These are phyloP conservation scores for Cantharis flavilabris DNA, from an alignment of 2,888 invertebrate species.

Conservation along the genomic window DNA sequence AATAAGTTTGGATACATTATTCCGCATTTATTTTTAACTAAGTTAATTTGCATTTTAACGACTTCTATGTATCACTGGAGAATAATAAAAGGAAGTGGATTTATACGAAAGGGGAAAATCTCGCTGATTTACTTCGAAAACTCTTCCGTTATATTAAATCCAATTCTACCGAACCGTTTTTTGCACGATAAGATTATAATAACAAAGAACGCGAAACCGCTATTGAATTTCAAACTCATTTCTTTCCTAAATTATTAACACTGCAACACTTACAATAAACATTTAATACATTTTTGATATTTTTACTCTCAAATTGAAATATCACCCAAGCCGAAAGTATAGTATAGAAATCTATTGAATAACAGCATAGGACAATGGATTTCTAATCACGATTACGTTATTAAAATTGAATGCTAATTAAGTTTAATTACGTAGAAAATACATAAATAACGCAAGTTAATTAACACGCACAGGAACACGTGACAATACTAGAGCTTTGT, in stretches of 20 bases:
- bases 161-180: constrained; percentile 12
- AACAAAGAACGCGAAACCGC: constrained; percentile 4
- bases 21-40: constrained; percentile 25
- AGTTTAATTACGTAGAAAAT: not conserved
- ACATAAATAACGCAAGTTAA: not conserved
- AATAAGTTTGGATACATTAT: constrained; percentile 23
- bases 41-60: constrained; percentile 29
- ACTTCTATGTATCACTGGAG: constrained; percentile 29
- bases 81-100: constrained; percentile 31
- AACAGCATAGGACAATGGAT: not conserved
- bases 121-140: constrained; percentile 27
- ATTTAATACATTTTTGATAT: not conserved
- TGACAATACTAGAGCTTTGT: not conserved
- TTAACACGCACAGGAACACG: not conserved
- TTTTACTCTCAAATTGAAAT: not conserved
- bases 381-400: not conserved
- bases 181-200: constrained; percentile 16
- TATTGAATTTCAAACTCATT: constrained; percentile 8
- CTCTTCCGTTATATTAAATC: constrained; percentile 23
- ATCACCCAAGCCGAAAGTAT: not conserved
- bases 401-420: not conserved
- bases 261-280: not conserved
- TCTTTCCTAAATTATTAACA: constrained; percentile 6
- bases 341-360: not conserved
- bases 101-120: constrained; percentile 26